Percentiles rank a stretch among this genome's conserved stretches.
Evolutionary conservation across 2,113 vertebrate genomes (phyloP).

Genomic region (Hemichromis elongatus): DNA sequence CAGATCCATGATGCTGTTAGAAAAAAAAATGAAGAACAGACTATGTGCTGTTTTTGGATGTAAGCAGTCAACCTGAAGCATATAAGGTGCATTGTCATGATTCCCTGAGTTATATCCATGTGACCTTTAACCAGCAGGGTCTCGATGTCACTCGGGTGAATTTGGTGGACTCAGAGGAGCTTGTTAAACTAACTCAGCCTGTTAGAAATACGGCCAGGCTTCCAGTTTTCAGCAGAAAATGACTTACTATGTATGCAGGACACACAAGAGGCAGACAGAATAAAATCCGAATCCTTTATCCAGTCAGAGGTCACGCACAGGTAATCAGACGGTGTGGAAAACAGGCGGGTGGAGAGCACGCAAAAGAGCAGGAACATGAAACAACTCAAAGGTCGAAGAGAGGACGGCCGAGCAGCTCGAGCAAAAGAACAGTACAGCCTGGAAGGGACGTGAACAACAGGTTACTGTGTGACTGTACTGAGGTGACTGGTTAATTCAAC

Average conservation of each 20-base stretch:
- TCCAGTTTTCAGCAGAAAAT: neutral
- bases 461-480: rapidly evolving
- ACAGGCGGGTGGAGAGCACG: neutral
- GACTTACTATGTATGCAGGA: neutral
- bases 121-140: neutral
- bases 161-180: neutral
- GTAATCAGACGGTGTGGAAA: neutral
- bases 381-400: neutral
- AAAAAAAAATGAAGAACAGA: neutral
- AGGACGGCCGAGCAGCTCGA: neutral
- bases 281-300: neutral
- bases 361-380: neutral
- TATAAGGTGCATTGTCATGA: neutral
- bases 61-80: neutral
- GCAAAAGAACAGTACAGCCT: rapidly evolving
- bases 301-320: neutral
- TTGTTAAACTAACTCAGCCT: neutral
- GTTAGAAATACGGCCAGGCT: neutral
- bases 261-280: neutral
- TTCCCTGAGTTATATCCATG: neutral
- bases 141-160: neutral
- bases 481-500: neutral
- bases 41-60: neutral
- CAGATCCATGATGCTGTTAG: neutral
- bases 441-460: neutral